A percentile compares a stretch with the other conserved stretches of the same genome.
Evolutionary conservation across 2,888 invertebrate species (phyloP).

Genomic region (Drepana falcataria): DNA sequence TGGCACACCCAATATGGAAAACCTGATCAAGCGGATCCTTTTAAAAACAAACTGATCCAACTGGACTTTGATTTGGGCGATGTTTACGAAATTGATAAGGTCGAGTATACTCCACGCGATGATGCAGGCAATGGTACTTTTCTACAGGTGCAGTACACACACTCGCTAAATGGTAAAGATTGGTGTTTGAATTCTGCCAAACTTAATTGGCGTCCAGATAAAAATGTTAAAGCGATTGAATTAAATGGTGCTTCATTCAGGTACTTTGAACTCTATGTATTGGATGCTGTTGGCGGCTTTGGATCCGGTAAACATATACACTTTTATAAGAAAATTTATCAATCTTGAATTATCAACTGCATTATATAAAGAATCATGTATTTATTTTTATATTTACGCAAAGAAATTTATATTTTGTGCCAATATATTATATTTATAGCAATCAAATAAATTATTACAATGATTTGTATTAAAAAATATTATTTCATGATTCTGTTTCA

Average conservation of each 20-base stretch:
- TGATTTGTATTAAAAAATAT: conserved; percentile 6
- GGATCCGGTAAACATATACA: conserved; percentile 52
- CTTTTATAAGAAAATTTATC: conserved; percentile 31
- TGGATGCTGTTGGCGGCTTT: conserved; percentile 48
- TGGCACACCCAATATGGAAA: conserved; percentile 49
- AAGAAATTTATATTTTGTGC: conserved; percentile 19
- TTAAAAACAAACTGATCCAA: conserved; percentile 27
- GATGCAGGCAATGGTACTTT: conserved; percentile 61
- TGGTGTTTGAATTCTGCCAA: conserved; percentile 42
- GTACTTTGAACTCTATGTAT: conserved; percentile 42
- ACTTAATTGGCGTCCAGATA: conserved; percentile 35
- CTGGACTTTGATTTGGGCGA: conserved; percentile 40
- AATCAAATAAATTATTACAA: conserved; percentile 21
- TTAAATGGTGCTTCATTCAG: conserved; percentile 34
- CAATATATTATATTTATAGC: conserved; percentile 23
- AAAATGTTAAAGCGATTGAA: conserved; percentile 37
- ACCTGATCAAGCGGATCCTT: conserved; percentile 24
- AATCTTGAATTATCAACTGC: neutral
- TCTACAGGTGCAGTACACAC: conserved; percentile 40
- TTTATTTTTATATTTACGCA: conserved; percentile 14
- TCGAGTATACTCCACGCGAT: conserved; percentile 51
- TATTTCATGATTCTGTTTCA: conserved; percentile 4
- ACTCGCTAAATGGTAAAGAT: conserved; percentile 35
- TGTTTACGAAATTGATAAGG: conserved; percentile 37
- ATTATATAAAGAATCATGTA: conserved; percentile 1